These are phyloP conservation scores for Cirrhinus molitorella DNA, from an alignment of 2,797 vertebrate species.

Conservation along the genomic window DNA sequence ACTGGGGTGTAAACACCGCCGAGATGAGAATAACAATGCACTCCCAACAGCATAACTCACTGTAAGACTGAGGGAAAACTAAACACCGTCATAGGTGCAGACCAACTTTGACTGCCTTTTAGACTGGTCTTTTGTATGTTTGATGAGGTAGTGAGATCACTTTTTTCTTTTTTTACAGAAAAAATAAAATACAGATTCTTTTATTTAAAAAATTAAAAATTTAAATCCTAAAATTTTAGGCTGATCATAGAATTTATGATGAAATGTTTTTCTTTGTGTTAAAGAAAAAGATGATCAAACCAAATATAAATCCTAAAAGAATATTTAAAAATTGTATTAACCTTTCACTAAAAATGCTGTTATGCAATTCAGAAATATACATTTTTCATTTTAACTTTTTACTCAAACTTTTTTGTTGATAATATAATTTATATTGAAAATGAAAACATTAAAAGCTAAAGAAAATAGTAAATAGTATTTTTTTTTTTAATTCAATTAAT, in stretches of 20 bases:
- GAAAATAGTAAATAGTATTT: no score
- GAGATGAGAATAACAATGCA: constrained; percentile 40
- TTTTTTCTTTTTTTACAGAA: background rate
- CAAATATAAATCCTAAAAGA: background rate
- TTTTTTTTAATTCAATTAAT: no score
- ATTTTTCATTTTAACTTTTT: background rate
- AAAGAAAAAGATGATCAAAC: background rate
- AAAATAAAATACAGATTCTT: background rate
- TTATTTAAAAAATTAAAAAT: no score
- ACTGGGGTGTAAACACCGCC: constrained; percentile 48
- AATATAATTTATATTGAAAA: background rate
- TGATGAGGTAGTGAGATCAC: background rate
- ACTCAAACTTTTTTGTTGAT: background rate
- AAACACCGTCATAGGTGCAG: background rate
- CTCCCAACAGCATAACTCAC: background rate
- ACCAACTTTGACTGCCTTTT: background rate
- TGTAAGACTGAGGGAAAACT: background rate
- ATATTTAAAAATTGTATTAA: background rate
- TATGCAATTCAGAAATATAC: background rate
- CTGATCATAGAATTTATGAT: background rate
- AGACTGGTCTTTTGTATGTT: background rate
- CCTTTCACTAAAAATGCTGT: background rate
- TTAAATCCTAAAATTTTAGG: no score
- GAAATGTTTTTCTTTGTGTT: background rate
- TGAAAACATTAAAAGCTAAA: background rate